Evolutionary conservation across 2,113 vertebrate genomes (phyloP).

Genomic region (Apistogramma diplotaenia): DNA sequence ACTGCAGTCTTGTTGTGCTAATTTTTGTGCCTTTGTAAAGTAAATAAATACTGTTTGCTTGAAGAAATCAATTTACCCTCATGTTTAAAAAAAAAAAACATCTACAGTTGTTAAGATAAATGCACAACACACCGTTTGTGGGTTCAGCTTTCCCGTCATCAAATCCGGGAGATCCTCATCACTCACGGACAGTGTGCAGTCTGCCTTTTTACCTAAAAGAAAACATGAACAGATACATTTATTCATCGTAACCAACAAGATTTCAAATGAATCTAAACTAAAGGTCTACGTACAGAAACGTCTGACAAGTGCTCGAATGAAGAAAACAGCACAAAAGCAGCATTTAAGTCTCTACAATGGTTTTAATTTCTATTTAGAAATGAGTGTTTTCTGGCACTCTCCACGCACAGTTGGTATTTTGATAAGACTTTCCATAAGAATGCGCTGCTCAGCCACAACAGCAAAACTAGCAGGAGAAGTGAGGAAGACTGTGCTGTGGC

Average conservation of each 20-base stretch:
- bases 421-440: neutral
- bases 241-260: neutral
- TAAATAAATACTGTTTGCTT: neutral
- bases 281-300: neutral
- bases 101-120: neutral
- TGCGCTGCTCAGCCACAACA: neutral
- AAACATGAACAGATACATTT: neutral
- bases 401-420: neutral
- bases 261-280: neutral
- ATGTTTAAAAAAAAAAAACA: neutral
- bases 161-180: constrained; percentile 85
- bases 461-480: neutral
- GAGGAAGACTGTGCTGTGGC: neutral
- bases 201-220: constrained; percentile 83
- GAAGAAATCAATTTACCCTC: neutral
- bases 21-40: neutral
- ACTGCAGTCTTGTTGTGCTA: neutral
- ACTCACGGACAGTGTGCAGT: constrained; percentile 88
- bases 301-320: too few relatives aligned
- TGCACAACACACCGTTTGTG: constrained; percentile 81
- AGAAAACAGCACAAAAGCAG: neutral
- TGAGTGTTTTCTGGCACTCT: neutral
- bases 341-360: accelerated
- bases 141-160: constrained; percentile 92
- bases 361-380: neutral